A percentile compares a stretch with the other conserved stretches of the same genome.
phyloP scores from a whole-genome alignment of 1,140 invertebrate genomes.

The Oncopeltus fasciatus region DNA sequence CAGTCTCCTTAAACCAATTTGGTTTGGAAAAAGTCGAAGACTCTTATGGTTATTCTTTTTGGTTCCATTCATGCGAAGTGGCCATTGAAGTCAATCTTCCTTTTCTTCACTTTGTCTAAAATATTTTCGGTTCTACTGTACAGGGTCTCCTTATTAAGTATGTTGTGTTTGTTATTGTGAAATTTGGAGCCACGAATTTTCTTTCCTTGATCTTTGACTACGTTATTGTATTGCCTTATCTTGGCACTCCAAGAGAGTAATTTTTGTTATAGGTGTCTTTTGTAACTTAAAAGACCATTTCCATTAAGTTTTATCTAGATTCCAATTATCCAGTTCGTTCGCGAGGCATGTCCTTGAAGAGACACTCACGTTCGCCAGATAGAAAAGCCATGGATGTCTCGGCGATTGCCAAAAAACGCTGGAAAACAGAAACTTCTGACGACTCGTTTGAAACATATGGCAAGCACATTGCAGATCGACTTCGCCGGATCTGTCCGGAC shows the following conservation, averaged over 20 bases:
- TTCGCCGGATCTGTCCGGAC: too few relatives aligned
- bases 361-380: too few relatives aligned
- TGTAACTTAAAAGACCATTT: background rate
- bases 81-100: background rate
- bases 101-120: background rate
- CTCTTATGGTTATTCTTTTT: background rate
- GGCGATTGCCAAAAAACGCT: too few relatives aligned
- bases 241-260: background rate
- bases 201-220: background rate
- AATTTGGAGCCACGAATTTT: background rate
- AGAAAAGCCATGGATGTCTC: too few relatives aligned
- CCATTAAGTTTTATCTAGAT: background rate
- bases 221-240: background rate
- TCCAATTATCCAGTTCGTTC: too few relatives aligned
- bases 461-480: too few relatives aligned
- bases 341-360: too few relatives aligned
- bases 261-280: background rate
- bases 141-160: background rate
- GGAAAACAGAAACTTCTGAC: too few relatives aligned
- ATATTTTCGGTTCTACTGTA: background rate
- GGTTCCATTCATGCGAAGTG: too few relatives aligned
- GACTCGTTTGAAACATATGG: too few relatives aligned
- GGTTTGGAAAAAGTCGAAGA: background rate
- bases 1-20: background rate
- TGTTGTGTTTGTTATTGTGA: background rate